A percentile compares a stretch with the other conserved stretches of the same genome.
Conservation (phyloP, 2,888 invertebrate species). For the Diarsia dahlii region DNA sequence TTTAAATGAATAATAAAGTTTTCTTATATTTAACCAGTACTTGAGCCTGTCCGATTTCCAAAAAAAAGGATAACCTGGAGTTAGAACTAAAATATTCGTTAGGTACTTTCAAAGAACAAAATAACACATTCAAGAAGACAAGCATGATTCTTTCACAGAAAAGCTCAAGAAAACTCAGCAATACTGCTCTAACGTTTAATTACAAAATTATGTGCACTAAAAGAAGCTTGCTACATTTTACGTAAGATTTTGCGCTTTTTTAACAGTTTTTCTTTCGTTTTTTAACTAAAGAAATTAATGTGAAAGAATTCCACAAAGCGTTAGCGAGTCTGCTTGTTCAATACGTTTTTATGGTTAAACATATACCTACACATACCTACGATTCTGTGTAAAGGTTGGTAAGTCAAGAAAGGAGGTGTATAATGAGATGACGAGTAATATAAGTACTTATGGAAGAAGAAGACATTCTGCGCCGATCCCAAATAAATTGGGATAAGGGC, state of each 20-base stretch:
- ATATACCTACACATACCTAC: no score
- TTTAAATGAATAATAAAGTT: background rate
- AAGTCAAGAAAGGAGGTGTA: no score
- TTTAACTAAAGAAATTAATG: background rate
- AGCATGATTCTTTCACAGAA: background rate
- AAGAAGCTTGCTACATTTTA: slow-evolving; percentile 6
- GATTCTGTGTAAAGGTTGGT: no score
- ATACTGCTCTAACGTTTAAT: slow-evolving; percentile 1
- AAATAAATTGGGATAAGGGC: no score
- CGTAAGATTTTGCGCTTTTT: background rate
- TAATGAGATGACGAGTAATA: no score
- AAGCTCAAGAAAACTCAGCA: background rate
- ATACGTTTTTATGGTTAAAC: background rate
- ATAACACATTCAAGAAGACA: background rate
- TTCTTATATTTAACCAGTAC: background rate
- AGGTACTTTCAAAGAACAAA: slow-evolving; percentile 6
- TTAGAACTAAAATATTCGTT: background rate
- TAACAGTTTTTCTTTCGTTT: background rate
- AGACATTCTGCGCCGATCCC: no score
- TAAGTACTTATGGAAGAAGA: no score
- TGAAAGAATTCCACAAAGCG: background rate
- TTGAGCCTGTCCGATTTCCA: background rate
- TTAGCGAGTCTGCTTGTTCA: background rate
- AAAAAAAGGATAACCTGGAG: background rate
- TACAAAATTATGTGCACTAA: slow-evolving; percentile 13